Evolutionary conservation across 2,888 invertebrate genomes (phyloP).

Genomic region (Oscheius sp.): DNA sequence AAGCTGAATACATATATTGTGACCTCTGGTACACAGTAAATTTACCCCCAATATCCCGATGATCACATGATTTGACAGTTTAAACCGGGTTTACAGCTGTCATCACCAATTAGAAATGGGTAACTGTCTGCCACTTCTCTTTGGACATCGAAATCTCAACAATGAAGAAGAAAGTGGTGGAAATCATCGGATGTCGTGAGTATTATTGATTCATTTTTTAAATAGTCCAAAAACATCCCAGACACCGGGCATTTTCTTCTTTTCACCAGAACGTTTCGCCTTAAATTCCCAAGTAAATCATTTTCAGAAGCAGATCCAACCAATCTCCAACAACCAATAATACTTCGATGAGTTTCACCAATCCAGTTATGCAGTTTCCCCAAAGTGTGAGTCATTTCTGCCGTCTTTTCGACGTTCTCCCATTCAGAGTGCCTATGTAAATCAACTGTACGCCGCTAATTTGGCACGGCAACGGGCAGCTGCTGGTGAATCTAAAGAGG

Average conservation of each 20-base stretch:
- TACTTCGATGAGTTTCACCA: conserved; percentile 52
- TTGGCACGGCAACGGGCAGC: conserved; percentile 50
- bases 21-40: too few relatives aligned
- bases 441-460: conserved; percentile 67
- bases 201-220: too few relatives aligned
- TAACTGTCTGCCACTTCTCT: conserved; percentile 59
- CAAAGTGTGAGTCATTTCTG: conserved; percentile 24
- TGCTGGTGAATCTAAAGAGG: conserved; percentile 47
- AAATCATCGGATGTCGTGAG: conserved; percentile 21
- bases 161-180: conserved; percentile 5
- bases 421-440: conserved; percentile 71
- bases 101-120: conserved; percentile 46
- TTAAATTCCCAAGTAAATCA: too few relatives aligned
- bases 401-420: too few relatives aligned
- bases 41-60: too few relatives aligned
- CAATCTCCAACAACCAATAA: conserved; percentile 22
- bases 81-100: conserved; percentile 14
- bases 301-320: conserved; percentile 40
- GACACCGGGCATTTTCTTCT: too few relatives aligned
- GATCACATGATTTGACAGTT: too few relatives aligned
- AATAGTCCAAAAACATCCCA: too few relatives aligned
- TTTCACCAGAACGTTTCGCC: too few relatives aligned
- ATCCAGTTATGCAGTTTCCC: conserved; percentile 51
- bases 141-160: conserved; percentile 40
- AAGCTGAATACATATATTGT: too few relatives aligned